Conservation (phyloP, 2,113 vertebrate genomes). For the Stegostoma tigrinum region DNA sequence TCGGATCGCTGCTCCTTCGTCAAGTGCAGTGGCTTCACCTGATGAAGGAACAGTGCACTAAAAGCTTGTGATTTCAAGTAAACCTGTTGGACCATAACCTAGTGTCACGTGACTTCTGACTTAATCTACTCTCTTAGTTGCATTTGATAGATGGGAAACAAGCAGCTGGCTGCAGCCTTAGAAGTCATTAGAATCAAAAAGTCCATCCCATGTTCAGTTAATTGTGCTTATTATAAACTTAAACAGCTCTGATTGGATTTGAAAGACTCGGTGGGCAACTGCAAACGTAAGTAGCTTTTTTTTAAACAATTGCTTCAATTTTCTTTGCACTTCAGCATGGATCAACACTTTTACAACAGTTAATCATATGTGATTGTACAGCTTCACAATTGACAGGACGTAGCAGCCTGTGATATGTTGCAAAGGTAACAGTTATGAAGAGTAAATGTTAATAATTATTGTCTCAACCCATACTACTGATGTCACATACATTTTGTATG, state of each 20-base stretch:
- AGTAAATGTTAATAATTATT: no score
- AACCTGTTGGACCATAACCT: no score
- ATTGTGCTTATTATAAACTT: not conserved
- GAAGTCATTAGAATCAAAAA: not conserved
- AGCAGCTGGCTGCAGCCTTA: not conserved
- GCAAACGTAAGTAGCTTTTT: not conserved
- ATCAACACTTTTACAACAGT: not conserved
- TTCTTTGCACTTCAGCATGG: not conserved
- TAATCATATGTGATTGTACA: not conserved
- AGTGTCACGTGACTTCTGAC: no score
- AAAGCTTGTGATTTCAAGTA: no score
- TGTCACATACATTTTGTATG: no score
- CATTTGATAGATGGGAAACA: not conserved
- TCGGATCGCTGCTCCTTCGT: no score
- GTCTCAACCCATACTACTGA: no score
- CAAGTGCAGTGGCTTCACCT: no score
- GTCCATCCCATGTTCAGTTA: not conserved
- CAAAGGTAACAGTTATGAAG: no score
- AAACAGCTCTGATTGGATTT: not conserved
- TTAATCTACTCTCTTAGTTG: not conserved
- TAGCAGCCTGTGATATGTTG: no score
- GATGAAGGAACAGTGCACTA: no score
- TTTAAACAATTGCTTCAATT: not conserved
- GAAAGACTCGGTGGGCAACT: not conserved
- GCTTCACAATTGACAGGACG: not conserved